A percentile compares a stretch with the other conserved stretches of the same genome.
phyloP scores from a whole-genome alignment of 2,888 invertebrate species.

The Thysanoteuthis rhombus region DNA sequence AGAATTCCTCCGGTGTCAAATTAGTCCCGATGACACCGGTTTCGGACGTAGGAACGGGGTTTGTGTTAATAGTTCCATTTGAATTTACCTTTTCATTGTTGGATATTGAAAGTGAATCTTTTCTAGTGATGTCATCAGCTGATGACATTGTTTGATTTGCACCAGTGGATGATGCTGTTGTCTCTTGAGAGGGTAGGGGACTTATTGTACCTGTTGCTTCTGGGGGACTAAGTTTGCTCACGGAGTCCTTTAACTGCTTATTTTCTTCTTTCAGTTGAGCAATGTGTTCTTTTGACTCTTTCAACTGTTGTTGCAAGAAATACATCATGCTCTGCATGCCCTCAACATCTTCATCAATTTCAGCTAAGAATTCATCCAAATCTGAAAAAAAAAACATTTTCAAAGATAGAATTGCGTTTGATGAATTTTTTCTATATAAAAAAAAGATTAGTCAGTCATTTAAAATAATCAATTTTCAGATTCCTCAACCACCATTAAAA shows the following conservation, averaged over 20 bases:
- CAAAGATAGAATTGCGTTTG: not conserved
- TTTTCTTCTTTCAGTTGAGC: conserved; percentile 75
- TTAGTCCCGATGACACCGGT: not conserved
- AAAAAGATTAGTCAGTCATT: not conserved
- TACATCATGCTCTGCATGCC: conserved; percentile 98
- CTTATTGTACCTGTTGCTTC: not conserved
- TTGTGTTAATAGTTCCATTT: not conserved
- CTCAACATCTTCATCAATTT: conserved; percentile 96
- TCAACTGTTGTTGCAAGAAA: conserved; percentile 90
- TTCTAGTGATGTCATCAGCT: not conserved
- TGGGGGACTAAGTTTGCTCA: not conserved
- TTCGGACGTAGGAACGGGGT: not conserved
- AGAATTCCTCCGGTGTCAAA: not conserved
- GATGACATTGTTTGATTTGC: not conserved
- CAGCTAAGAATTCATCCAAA: conserved; percentile 92
- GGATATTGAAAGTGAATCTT: not conserved
- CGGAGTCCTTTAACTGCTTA: conserved; percentile 38
- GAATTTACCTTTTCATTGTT: not conserved
- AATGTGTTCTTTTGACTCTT: conserved; percentile 81
- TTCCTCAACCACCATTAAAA: too few species aligned
- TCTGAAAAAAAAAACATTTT: conserved; percentile 73
- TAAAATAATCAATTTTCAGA: too few species aligned
- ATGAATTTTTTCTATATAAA: not conserved
- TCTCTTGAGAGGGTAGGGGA: not conserved
- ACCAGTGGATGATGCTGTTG: not conserved